Evolutionary conservation across 2,797 vertebrate genomes (phyloP), one percentile per base, ranked within the genome.

Genomic region (Acanthopagrus latus): DNA sequence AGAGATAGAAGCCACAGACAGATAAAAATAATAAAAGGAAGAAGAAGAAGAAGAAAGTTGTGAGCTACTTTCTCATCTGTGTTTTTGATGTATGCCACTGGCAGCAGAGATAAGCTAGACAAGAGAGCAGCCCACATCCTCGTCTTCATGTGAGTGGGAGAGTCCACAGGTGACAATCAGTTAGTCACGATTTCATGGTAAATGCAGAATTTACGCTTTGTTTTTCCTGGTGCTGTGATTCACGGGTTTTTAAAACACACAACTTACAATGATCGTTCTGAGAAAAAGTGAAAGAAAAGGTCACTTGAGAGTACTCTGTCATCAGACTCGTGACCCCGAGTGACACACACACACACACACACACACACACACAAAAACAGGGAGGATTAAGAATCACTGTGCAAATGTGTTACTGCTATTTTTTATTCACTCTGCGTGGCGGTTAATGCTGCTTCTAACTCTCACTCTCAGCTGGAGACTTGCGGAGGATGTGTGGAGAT

Each of bases 1-100:
- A 70, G 38, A 74, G 74, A 72, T 54, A 80, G 62, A 86, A 85
- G 80, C 79, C 71, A 29, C 69, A 83, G 71, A 48, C 25, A 50
- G 77, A 83, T 80, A 57, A 57, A 76, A 59, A 44, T 44, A 52
- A 65, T 58, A 44, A 51, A 41, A 55, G 51, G 3, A 29, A 4
- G 29, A 29, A 54, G 9, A 41, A 25, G 18, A 33, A 27, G 16
- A 44, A 46, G 59, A 20, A 48, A 74, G 4, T 14, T 43, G 64
- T 5, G 0, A 65, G 78, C 58, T 56, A 65, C 68, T 75, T 80
- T 84, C 60, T 86, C 74, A 59, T 78, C 16, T 71, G 59, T 59
- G 69, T 78, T 80, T 81, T 62, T 79, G 33, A 81, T 79, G 70
- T 33, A 25, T 41, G 57, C 21, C 62, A 27, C 44, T 38, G 21